These are phyloP conservation scores for Karalla daura DNA, from an alignment of 2,797 vertebrate genomes.

Conservation along the genomic window DNA sequence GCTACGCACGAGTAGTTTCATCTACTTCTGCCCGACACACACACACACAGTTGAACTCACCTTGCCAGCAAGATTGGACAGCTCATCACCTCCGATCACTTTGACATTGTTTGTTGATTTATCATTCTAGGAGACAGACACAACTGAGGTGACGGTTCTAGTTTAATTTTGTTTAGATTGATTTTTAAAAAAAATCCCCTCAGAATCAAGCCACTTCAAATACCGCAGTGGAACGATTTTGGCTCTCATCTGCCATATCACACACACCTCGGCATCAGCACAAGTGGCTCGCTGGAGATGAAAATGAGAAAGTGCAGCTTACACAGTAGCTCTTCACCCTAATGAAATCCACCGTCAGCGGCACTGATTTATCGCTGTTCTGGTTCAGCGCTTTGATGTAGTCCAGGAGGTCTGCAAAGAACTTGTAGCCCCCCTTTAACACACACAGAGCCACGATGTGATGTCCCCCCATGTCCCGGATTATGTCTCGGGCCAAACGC, in stretches of 20 bases:
- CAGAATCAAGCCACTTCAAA: background rate
- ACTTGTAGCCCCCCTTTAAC: slow-evolving; percentile 91
- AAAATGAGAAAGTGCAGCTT: slow-evolving; percentile 69
- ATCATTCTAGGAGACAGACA: slow-evolving; percentile 78
- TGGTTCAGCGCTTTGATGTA: slow-evolving; percentile 90
- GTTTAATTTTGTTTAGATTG: background rate
- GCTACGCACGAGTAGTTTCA: background rate
- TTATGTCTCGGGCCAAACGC: slow-evolving; percentile 88
- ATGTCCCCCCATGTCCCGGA: slow-evolving; percentile 87
- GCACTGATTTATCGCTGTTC: slow-evolving; percentile 89
- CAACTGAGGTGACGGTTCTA: background rate
- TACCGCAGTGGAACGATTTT: slow-evolving; percentile 3
- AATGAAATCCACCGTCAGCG: slow-evolving; percentile 90
- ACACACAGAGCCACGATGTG: slow-evolving; percentile 90
- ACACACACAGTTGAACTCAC: slow-evolving; percentile 57
- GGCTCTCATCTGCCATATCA: slow-evolving; percentile 2
- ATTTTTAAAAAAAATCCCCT: background rate
- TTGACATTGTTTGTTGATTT: slow-evolving; percentile 82
- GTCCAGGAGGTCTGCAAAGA: slow-evolving; percentile 91
- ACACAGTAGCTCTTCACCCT: slow-evolving; percentile 89
- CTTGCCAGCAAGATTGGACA: slow-evolving; percentile 84
- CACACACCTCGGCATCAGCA: slow-evolving; percentile 33
- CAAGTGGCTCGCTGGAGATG: slow-evolving; percentile 30
- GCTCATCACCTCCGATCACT: slow-evolving; percentile 86
- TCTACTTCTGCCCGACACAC: background rate